phyloP scores from a whole-genome alignment of 1,140 invertebrate species.

The Drosophila lowei region DNA sequence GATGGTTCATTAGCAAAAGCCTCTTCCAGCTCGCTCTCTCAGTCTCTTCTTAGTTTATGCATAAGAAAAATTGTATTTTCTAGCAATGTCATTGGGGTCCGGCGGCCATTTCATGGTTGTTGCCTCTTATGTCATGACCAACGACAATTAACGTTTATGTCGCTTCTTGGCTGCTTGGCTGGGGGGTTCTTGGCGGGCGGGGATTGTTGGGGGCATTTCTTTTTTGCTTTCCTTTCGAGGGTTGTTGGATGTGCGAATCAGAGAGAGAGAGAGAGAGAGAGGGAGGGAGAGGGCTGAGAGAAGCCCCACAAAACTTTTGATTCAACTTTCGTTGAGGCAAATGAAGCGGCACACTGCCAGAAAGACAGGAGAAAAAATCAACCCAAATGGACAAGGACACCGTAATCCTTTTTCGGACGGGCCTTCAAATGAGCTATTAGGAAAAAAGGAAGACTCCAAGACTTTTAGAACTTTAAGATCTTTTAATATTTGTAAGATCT shows the following conservation, averaged over 20 bases:
- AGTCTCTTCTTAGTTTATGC: conserved; percentile 44
- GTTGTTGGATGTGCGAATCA: conserved; percentile 24
- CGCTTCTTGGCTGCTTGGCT: conserved; percentile 5
- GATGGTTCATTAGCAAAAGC: conserved; percentile 59
- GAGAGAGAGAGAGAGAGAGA: background rate
- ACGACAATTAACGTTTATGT: conserved; percentile 65
- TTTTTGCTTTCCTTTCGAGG: conserved; percentile 20
- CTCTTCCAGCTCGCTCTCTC: background rate
- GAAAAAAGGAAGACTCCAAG: too few species aligned
- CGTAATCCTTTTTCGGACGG: conserved; percentile 53
- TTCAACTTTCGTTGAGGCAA: conserved; percentile 37
- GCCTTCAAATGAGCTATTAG: conserved; percentile 58
- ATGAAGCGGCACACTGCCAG: conserved; percentile 21
- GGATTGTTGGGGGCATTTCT: background rate
- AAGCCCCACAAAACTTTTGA: conserved; percentile 45
- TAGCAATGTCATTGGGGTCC: conserved; percentile 50
- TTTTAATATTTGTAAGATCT: too few species aligned
- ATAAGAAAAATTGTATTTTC: conserved; percentile 54
- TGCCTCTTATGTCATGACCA: conserved; percentile 66
- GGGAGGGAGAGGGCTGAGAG: conserved; percentile 3
- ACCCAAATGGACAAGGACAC: conserved; percentile 65
- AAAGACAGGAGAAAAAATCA: conserved; percentile 49
- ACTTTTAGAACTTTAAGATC: too few species aligned
- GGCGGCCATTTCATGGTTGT: conserved; percentile 44
- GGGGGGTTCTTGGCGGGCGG: conserved; percentile 9